Evolutionary conservation across 1,140 invertebrate species (phyloP).

Genomic region (Camponotus vicinus): DNA sequence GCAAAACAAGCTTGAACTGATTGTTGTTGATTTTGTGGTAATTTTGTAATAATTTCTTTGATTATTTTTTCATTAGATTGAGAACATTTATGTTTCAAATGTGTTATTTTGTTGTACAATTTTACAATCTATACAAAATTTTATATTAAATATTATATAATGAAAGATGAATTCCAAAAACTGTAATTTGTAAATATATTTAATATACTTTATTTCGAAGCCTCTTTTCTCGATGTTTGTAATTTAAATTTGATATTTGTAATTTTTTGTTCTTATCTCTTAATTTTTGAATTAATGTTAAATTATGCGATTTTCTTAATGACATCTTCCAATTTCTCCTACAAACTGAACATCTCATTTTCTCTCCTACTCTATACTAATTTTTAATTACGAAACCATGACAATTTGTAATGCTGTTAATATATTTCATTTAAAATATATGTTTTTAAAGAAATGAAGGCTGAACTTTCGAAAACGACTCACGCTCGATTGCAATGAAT

Average conservation of each 20-base stretch:
- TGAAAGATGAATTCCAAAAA: background rate
- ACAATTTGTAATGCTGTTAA: conserved; percentile 6
- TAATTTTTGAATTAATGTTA: background rate
- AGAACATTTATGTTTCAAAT: conserved; percentile 2
- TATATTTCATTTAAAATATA: background rate
- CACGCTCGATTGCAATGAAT: too few species aligned
- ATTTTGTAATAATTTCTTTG: background rate
- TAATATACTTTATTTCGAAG: conserved; percentile 10
- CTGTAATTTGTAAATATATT: background rate
- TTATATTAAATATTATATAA: background rate
- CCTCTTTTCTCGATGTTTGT: background rate
- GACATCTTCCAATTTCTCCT: background rate
- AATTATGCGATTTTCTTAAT: background rate
- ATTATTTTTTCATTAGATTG: background rate
- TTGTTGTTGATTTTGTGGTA: background rate
- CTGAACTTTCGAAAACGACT: too few species aligned
- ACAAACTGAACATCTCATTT: background rate
- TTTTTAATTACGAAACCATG: conserved; percentile 8
- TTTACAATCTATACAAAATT: background rate
- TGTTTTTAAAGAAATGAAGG: background rate
- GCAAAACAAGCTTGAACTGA: conserved; percentile 24
- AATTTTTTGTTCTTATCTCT: background rate
- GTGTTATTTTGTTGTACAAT: background rate
- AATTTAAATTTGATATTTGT: conserved; percentile 5
- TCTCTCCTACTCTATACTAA: background rate